Conservation (phyloP, 2,888 invertebrate genomes). For the Dolichomitus sp. region DNA sequence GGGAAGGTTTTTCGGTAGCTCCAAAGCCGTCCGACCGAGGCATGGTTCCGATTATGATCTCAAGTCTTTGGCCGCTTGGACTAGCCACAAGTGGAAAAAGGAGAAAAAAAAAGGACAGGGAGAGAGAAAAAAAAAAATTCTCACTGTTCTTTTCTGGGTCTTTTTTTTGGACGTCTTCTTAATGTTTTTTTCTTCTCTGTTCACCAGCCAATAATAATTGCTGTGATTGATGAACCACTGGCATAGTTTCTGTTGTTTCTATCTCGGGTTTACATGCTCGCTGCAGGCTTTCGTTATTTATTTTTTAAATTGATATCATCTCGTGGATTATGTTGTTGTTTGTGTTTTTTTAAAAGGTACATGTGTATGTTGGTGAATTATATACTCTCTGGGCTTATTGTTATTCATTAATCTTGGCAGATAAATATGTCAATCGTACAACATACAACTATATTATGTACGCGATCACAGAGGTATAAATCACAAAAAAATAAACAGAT, state of each 20-base stretch:
- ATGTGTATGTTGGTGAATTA: no score
- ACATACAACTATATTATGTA: no score
- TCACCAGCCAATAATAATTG: slow-evolving; percentile 57
- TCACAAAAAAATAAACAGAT: no score
- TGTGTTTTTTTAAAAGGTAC: not conserved
- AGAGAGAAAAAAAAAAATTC: slow-evolving; percentile 34
- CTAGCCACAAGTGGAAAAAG: slow-evolving; percentile 27
- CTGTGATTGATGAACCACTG: slow-evolving; percentile 54
- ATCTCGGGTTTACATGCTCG: not conserved
- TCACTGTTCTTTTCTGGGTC: not conserved
- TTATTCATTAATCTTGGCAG: no score
- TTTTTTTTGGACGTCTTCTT: slow-evolving; percentile 30
- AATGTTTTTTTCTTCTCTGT: slow-evolving; percentile 22
- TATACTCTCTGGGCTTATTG: no score
- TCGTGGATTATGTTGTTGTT: not conserved
- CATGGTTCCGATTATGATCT: slow-evolving; percentile 79
- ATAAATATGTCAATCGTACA: no score
- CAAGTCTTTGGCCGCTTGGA: slow-evolving; percentile 67
- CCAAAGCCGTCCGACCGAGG: slow-evolving; percentile 74
- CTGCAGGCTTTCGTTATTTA: not conserved
- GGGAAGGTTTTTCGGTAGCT: slow-evolving; percentile 67
- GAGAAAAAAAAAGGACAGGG: not conserved
- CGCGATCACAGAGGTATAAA: no score
- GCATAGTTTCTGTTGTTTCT: not conserved
- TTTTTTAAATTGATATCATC: not conserved